Conservation (phyloP, 2,888 invertebrate genomes). For the Cosmia trapezina region DNA sequence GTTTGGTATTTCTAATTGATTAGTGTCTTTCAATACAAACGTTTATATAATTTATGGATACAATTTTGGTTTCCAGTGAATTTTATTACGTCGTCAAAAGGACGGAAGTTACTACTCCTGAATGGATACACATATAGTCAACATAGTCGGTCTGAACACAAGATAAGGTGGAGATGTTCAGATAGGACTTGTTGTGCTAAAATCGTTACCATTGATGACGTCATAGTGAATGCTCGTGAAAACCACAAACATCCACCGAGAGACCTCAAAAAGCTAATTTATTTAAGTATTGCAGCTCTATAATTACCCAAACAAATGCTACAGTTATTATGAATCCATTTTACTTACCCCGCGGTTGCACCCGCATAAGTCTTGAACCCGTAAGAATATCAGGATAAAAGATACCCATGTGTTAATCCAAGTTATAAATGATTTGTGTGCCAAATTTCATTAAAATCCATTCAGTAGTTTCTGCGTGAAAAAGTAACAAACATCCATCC, state of each 20-base stretch:
- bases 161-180: slow-evolving; percentile 72
- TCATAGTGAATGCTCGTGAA: slow-evolving; percentile 32
- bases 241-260: slow-evolving; percentile 38
- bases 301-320: background rate
- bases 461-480: too few relatives aligned
- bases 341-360: too few relatives aligned
- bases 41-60: background rate
- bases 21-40: background rate
- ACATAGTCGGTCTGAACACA: slow-evolving; percentile 58
- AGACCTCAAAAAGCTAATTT: background rate
- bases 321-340: background rate
- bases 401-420: too few relatives aligned
- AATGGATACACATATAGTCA: slow-evolving; percentile 66
- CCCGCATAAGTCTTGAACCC: too few relatives aligned
- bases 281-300: background rate
- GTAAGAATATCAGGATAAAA: too few relatives aligned
- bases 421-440: too few relatives aligned
- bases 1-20: too few relatives aligned
- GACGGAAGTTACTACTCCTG: slow-evolving; percentile 60
- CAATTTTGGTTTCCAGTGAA: background rate
- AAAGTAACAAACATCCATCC: too few relatives aligned
- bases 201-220: slow-evolving; percentile 65
- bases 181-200: slow-evolving; percentile 69
- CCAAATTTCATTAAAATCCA: too few relatives aligned
- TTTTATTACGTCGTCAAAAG: slow-evolving; percentile 40